These are phyloP conservation scores for Phylloscopus trochiloides DNA, from an alignment of 2,113 vertebrate species.

Conservation along the genomic window DNA sequence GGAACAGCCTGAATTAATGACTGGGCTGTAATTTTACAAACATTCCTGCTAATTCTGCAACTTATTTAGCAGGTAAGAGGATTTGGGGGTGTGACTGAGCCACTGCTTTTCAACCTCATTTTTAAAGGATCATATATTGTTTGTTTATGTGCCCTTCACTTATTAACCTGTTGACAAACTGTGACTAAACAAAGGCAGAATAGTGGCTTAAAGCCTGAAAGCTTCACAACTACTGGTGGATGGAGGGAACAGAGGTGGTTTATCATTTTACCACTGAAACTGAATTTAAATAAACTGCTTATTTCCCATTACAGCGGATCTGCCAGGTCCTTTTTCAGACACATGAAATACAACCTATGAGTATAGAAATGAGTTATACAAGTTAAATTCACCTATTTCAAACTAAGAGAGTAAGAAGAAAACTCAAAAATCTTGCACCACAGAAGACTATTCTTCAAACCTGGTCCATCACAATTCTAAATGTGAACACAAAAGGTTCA, in stretches of 20 bases:
- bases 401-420: not conserved
- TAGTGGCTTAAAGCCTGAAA: not conserved
- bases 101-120: not conserved
- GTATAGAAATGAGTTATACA: not conserved
- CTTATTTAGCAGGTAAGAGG: not conserved
- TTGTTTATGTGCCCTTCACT: not conserved
- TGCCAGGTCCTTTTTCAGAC: not conserved
- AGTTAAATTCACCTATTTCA: not conserved
- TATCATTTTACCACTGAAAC: not conserved
- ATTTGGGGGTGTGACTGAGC: not conserved
- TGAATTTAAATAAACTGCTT: not conserved
- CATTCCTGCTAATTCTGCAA: not conserved
- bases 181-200: not conserved
- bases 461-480: not conserved
- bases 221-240: not conserved
- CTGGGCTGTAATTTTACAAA: not conserved
- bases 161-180: not conserved
- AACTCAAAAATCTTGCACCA: not conserved
- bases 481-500: not conserved
- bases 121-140: not conserved
- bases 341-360: not conserved
- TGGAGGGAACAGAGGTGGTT: not conserved
- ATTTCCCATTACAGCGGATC: not conserved
- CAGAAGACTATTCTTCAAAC: not conserved
- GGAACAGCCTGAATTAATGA: not conserved